Base-by-base conservation (phyloP, 2,797 vertebrate species). In the Hirundo rustica region DNA sequence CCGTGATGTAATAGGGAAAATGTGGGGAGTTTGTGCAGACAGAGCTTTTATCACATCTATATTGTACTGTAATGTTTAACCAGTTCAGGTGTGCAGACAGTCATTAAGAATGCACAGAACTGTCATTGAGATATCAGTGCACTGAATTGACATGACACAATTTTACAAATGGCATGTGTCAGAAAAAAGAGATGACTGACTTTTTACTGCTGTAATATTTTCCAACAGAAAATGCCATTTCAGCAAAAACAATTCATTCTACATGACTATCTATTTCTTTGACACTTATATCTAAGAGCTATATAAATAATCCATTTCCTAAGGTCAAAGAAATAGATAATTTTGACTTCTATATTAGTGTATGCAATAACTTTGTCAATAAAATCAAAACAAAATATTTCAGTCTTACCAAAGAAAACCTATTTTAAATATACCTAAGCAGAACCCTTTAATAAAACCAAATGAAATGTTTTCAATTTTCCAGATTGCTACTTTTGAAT, bases 1-100 rank as follows among this genome's bases (percentile, higher is more conserved):
- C 2, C 3, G 25, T 0, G 1, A 30, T n/a, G 1, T 21, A 48
- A 45, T 21, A 14, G 25, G 27, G 13, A 26, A 45, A 53, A 16
- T 13, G 5, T 44, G 44, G 4, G 6, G 0, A 2, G 3, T 48
- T 62, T 36, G 25, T 40, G 44, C 16, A 78, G 22, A 54, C 7
- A 57, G 11, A 36, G 2, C 7, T 71, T 62, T 78, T 65, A 44
- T 78, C 19, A 29, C 12, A 53, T 53, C 29, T 82, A 2, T 44
- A 48, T 23, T 55, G 2, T 8, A 11, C 13, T 57, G 25, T 48
- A 42, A n/a, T 5, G 1, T 42, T 79, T 50, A 50, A 19, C 14
- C 29, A 36, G 17, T n/a, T 89, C 4, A 5, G 22, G 29, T 32
- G 40, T 23, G 25, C 1, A 51, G n/a, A 7, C 54, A 74, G 32